Base-by-base conservation (phyloP, 2,113 vertebrate genomes). In the Chlorodrepanis virens region DNA sequence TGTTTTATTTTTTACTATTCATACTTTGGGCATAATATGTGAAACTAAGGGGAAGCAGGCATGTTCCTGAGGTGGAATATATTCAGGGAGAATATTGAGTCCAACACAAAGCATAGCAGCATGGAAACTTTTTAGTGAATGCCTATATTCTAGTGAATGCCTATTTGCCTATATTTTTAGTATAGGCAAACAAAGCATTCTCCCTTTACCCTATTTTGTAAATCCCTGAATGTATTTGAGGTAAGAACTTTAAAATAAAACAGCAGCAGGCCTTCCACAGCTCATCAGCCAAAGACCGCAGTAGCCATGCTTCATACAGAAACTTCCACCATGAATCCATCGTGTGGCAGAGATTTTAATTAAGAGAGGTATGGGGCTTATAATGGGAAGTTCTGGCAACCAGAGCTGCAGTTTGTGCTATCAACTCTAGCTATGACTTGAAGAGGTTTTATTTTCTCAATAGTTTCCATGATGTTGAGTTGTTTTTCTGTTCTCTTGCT, bases 401-500 rank as follows among this genome's bases (percentile, higher is more conserved):
- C 37, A 57, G 71, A 89, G 83, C 40, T 71, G 52, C 53, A 67
- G 49, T 70, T 90, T 20, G n/a, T 77, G 47, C 56, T 78, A 29
- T 31, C 15, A 65, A 7, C 50, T 96, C 59, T 87, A 94, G 79
- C 47, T 90, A 87, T 96, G 94, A 94, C 92, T 96, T 93, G 88
- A 75, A 78, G 40, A 44, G 69, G 37, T 52, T 97, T 97, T 95
- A 35, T 94, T 49, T 93, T 87, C 23, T 28, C 50, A 83, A 7
- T 87, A 89, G 82, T 97, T 96, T 97, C 92, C 78, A 63, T 96
- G 87, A 84, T 89, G 86, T 68, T 52, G 31, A 88, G 79, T 83
- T 52, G 50, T 78, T 96, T 93, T 94, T 95, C 70, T 83, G 47
- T 85, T 93, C 72, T 76, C 37, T 93, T 56, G 45, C 68, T 21